A percentile compares a stretch with the other conserved stretches of the same genome.
phyloP scores from a whole-genome alignment of 2,797 vertebrate species.

The Pyrrhura leucotis region DNA sequence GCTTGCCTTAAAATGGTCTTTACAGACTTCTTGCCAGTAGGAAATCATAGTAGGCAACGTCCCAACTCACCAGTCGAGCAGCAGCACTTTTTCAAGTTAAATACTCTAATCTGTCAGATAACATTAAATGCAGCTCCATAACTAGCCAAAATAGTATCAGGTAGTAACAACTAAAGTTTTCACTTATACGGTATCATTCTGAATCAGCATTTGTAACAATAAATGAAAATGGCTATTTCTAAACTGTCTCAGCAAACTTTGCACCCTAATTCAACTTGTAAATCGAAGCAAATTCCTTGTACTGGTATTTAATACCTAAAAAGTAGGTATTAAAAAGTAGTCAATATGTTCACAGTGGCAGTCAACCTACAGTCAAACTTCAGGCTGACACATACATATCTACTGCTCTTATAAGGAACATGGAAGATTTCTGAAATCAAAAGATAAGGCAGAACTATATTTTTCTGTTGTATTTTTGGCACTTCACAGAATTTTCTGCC shows the following conservation, averaged over 20 bases:
- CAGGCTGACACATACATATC: background rate
- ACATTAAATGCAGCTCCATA: background rate
- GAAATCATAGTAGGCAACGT: conserved; percentile 7
- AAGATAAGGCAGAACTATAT: background rate
- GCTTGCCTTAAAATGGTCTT: background rate
- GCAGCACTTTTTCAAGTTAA: conserved; percentile 49
- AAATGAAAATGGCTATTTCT: background rate
- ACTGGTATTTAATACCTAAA: background rate
- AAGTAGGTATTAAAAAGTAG: background rate
- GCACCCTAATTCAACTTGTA: background rate
- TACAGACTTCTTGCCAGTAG: background rate
- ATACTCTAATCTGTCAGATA: conserved; percentile 28
- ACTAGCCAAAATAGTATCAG: background rate
- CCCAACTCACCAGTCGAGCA: conserved; percentile 12
- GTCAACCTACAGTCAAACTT: background rate
- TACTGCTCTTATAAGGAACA: background rate
- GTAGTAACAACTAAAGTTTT: background rate
- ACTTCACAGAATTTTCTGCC: background rate
- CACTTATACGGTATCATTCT: background rate
- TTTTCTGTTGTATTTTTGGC: background rate
- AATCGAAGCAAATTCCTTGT: background rate
- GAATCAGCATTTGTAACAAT: background rate
- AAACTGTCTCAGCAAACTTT: background rate
- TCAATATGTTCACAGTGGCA: background rate
- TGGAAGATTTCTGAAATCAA: background rate